Evolutionary conservation across 2,113 vertebrate species (phyloP), one percentile per base, ranked within the genome.

Genomic region (Tenebrosternarchus preto): DNA sequence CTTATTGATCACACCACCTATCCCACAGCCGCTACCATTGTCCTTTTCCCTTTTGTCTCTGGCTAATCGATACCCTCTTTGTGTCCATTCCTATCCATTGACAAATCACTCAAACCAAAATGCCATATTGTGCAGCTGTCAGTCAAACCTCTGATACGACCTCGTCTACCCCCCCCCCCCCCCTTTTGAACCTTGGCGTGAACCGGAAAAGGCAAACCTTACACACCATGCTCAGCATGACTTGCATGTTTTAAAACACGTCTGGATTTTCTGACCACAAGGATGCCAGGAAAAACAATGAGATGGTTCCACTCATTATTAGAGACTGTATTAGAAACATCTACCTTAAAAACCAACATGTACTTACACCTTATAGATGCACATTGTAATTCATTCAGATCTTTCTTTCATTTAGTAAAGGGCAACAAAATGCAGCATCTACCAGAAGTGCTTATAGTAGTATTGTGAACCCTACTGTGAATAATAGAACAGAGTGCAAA

Each of bases 61-160:
- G 69, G 77, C 83, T 85, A 90, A 91, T 93, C 93, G 93, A 93
- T 93, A 91, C 86, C n/a, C 86, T 90, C 91, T 92, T 93, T 94
- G 92, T 93, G 87, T 86, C 75, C 89, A 89, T 90, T 88, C 87
- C 86, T 86, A 91, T 86, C 88, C 90, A 90, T 85, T 91, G 91
- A 92, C 90, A 91, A 93, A 93, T 93, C 90, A 90, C 90, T 91
- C 91, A 84, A 87, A 66, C 82, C 85, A 83, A 81, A 86, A 85
- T n/a, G 85, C 80, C 85, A 91, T 78, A 76, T 91, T 92, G 89
- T 93, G 29, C 27, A 81, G 76, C 86, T 92, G 91, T 92, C 93
- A 94, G 67, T 93, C 92, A 92, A 87, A 77, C 15, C 0, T 59
- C 86, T 87, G 74, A 86, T 90, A 80, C 79, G 70, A 78, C 80